phyloP scores from a whole-genome alignment of 2,888 invertebrate species.

The Zygothrica quintamaculata region DNA sequence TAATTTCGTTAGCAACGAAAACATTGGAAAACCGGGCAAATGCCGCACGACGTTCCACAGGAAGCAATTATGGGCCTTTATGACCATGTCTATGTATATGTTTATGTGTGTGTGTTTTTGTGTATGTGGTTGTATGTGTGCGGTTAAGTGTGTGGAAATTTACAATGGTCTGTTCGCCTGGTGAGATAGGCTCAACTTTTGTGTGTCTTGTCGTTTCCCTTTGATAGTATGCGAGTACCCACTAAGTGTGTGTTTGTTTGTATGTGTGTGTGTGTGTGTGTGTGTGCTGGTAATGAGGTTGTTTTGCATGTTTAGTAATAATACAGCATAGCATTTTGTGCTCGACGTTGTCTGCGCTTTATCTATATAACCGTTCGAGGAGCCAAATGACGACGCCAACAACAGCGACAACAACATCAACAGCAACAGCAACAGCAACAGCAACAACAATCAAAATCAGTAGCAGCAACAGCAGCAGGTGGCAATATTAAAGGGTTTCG shows the following conservation, averaged over 20 bases:
- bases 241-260: too few species aligned
- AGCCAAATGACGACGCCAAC: not conserved
- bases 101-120: conserved; percentile 3
- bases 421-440: conserved; percentile 2
- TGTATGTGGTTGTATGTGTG: conserved; percentile 22
- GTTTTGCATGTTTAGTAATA: conserved; percentile 73
- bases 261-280: conserved; percentile 18
- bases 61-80: conserved; percentile 66
- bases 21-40: conserved; percentile 33
- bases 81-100: conserved; percentile 30
- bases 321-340: conserved; percentile 52
- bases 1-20: conserved; percentile 60
- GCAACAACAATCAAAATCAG: not conserved
- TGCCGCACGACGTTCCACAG: conserved; percentile 38
- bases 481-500: too few species aligned
- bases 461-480: not conserved
- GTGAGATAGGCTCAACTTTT: conserved; percentile 5
- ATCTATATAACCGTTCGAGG: conserved; percentile 54
- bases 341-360: conserved; percentile 42
- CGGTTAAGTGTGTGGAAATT: conserved; percentile 26
- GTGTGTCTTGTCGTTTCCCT: not conserved
- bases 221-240: not conserved
- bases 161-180: conserved; percentile 35
- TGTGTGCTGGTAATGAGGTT: conserved; percentile 66
- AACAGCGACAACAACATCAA: not conserved